Evolutionary conservation across 2,888 invertebrate species (phyloP).

Genomic region (Dicyrtomina minuta): DNA sequence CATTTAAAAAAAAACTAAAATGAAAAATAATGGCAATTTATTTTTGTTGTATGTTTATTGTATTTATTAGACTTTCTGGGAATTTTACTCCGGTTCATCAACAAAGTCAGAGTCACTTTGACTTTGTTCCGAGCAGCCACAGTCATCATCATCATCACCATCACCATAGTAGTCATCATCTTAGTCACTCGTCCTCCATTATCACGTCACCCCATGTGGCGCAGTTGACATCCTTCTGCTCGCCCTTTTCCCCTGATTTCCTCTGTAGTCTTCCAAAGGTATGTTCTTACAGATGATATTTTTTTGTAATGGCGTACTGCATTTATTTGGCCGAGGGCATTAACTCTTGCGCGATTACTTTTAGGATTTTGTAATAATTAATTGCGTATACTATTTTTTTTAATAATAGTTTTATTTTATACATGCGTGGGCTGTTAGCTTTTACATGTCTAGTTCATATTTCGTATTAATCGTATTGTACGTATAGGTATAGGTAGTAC

Average conservation of each 20-base stretch:
- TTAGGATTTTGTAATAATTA: too few relatives aligned
- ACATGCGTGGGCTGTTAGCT: too few relatives aligned
- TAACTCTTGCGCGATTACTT: too few relatives aligned
- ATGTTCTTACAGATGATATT: background rate
- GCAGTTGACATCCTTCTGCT: constrained; percentile 51
- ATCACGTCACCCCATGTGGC: constrained; percentile 54
- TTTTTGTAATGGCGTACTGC: background rate
- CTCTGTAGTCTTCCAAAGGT: constrained; percentile 11
- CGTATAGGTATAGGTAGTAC: too few relatives aligned
- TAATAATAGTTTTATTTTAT: too few relatives aligned
- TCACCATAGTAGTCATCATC: background rate
- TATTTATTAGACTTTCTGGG: constrained; percentile 5
- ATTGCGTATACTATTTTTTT: too few relatives aligned
- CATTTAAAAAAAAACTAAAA: too few relatives aligned
- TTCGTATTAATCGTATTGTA: too few relatives aligned
- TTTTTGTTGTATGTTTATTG: background rate
- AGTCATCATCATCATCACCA: background rate
- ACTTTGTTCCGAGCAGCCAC: background rate
- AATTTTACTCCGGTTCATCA: background rate
- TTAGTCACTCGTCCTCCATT: constrained; percentile 40
- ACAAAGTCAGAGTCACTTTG: background rate
- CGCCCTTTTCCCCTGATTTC: constrained; percentile 38
- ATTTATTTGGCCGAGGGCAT: background rate
- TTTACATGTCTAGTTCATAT: too few relatives aligned
- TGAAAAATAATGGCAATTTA: background rate